A percentile compares a stretch with the other conserved stretches of the same genome.
Evolutionary conservation across 2,888 invertebrate genomes (phyloP).

Genomic region (Protodeltote pygarga): DNA sequence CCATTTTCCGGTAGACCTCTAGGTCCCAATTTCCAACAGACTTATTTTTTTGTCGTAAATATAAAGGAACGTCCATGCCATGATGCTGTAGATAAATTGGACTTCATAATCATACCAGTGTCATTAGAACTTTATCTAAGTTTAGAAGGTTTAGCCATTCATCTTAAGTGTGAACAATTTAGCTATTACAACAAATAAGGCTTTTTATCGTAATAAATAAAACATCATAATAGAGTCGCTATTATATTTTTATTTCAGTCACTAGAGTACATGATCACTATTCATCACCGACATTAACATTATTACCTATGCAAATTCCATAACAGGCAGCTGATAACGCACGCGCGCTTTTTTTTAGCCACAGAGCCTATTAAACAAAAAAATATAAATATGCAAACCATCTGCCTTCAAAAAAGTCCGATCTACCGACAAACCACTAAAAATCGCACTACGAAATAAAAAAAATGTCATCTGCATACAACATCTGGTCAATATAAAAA

Average conservation of each 20-base stretch:
- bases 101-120: no score
- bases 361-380: slow-evolving; percentile 55
- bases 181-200: no score
- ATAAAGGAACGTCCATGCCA: no score
- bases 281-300: slow-evolving; percentile 23
- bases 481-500: slow-evolving; percentile 82
- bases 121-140: not conserved
- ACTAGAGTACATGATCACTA: slow-evolving; percentile 1
- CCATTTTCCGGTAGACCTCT: no score
- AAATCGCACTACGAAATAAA: slow-evolving; percentile 77
- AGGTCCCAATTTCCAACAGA: no score
- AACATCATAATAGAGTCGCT: not conserved
- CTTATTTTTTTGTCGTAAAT: no score
- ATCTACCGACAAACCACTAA: slow-evolving; percentile 76
- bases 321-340: slow-evolving; percentile 48
- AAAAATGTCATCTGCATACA: slow-evolving; percentile 86
- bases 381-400: slow-evolving; percentile 72
- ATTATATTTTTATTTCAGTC: slow-evolving; percentile 9
- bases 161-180: no score
- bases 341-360: slow-evolving; percentile 48
- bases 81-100: no score
- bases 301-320: slow-evolving; percentile 46
- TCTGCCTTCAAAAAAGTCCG: slow-evolving; percentile 78
- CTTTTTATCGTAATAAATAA: not conserved
- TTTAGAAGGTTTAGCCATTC: not conserved